These are phyloP conservation scores for Cydia pomonella DNA, from an alignment of 1,140 invertebrate genomes.

Conservation along the genomic window DNA sequence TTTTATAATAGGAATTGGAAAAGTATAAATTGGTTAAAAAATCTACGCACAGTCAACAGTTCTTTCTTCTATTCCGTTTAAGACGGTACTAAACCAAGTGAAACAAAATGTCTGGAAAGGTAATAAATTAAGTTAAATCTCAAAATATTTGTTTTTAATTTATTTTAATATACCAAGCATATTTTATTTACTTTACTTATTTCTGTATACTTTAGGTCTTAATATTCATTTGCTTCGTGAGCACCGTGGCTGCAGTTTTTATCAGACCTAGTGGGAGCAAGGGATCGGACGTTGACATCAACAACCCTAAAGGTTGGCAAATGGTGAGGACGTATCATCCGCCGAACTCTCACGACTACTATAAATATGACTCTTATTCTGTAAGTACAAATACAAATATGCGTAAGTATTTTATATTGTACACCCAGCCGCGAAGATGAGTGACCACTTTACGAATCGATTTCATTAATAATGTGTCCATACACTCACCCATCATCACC, in stretches of 20 bases:
- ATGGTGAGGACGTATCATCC: conserved; percentile 59
- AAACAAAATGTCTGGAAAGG: conserved; percentile 59
- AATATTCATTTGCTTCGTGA: conserved; percentile 52
- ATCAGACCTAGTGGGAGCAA: conserved; percentile 44
- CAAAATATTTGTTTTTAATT: background rate
- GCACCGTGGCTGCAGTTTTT: conserved; percentile 52
- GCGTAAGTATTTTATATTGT: too few species aligned
- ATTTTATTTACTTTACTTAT: background rate
- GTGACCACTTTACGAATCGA: too few species aligned
- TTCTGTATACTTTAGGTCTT: conserved; percentile 54
- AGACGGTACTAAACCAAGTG: conserved; percentile 60
- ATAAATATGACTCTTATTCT: conserved; percentile 53
- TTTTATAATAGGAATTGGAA: conserved; percentile 73
- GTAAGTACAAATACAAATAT: conserved; percentile 51
- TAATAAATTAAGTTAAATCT: conserved; percentile 36
- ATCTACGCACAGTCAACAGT: conserved; percentile 62
- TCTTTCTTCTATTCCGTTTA: conserved; percentile 54
- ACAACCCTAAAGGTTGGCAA: conserved; percentile 50
- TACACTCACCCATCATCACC: too few species aligned
- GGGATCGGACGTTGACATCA: background rate
- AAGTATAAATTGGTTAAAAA: conserved; percentile 73
- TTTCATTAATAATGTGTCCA: too few species aligned
- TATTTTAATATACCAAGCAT: background rate
- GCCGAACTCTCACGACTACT: conserved; percentile 45
- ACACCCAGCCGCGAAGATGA: too few species aligned